Conservation (phyloP, 35 echinoderm and acorn worm genomes). For the Apostichopus parvimensis region DNA sequence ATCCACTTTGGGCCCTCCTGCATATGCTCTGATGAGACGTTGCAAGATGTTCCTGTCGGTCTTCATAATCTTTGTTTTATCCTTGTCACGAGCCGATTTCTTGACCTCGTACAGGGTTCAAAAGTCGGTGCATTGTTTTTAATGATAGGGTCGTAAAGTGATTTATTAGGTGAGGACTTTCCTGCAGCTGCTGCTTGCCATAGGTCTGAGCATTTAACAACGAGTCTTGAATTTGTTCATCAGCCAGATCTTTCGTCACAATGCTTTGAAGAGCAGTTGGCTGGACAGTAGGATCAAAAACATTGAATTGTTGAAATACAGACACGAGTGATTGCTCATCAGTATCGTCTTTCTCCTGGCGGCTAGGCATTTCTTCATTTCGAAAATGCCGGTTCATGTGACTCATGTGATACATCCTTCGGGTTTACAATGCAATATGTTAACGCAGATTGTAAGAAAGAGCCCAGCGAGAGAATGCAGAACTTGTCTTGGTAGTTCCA, state of each 20-base stretch:
- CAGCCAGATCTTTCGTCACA: slow-evolving; percentile 53
- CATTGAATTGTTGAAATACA: slow-evolving; percentile 40
- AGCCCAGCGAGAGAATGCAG: slow-evolving; percentile 40
- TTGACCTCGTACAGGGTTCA: slow-evolving; percentile 1
- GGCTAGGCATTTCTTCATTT: not conserved
- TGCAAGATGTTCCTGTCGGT: slow-evolving; percentile 24
- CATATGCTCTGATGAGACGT: slow-evolving; percentile 22
- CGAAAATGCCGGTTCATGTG: not conserved
- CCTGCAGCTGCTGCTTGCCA: slow-evolving; percentile 9
- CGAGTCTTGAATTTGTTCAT: slow-evolving; percentile 48
- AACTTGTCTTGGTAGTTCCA: slow-evolving; percentile 60
- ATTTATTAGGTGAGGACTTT: not conserved
- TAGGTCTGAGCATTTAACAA: slow-evolving; percentile 48
- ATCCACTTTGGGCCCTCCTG: slow-evolving; percentile 1
- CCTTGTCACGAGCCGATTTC: not conserved
- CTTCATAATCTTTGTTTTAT: slow-evolving; percentile 23
- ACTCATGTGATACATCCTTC: not conserved
- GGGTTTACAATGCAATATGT: slow-evolving; percentile 45
- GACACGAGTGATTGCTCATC: not conserved
- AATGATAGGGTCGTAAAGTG: not conserved
- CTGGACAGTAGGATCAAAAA: slow-evolving; percentile 7
- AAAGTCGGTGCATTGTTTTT: too few relatives aligned
- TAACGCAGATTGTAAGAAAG: slow-evolving; percentile 62
- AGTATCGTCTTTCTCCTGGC: slow-evolving; percentile 36
- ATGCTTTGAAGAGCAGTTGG: slow-evolving; percentile 41